Percentiles rank a stretch among this genome's conserved stretches.
These are phyloP conservation scores for Callionymus lyra DNA, from an alignment of 2,113 vertebrate genomes.

Conservation along the genomic window DNA sequence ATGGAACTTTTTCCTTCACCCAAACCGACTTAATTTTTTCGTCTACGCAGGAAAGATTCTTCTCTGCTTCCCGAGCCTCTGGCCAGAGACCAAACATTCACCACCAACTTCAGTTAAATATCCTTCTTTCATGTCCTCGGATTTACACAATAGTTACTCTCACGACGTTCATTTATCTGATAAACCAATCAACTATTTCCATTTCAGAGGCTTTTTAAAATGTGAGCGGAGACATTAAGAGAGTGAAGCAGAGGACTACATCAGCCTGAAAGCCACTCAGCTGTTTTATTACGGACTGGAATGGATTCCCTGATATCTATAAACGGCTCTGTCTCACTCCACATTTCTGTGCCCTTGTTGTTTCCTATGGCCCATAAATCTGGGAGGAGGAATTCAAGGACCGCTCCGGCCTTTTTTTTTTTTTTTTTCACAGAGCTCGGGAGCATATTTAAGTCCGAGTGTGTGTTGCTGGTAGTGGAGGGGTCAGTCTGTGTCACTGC, in stretches of 20 bases:
- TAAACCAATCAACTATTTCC: conserved; percentile 21
- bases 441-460: conserved; percentile 25
- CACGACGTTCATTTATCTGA: conserved; percentile 14
- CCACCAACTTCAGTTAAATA: too few relatives aligned
- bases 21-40: too few relatives aligned
- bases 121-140: neutral
- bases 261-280: conserved; percentile 16
- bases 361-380: conserved; percentile 45
- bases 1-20: too few relatives aligned
- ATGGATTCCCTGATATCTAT: conserved; percentile 53
- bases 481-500: conserved; percentile 35
- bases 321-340: conserved; percentile 34
- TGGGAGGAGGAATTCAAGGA: conserved; percentile 25
- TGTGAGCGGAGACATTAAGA: conserved; percentile 26
- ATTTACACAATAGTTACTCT: conserved; percentile 6
- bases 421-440: conserved; percentile 18
- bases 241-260: conserved; percentile 23
- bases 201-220: conserved; percentile 21
- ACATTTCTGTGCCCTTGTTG: conserved; percentile 22
- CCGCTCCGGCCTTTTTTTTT: conserved; percentile 30
- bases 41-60: too few relatives aligned
- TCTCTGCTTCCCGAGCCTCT: too few relatives aligned
- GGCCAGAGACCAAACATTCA: too few relatives aligned
- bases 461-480: conserved; percentile 24
- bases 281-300: conserved; percentile 41